These are phyloP conservation scores for Enoplosus armatus DNA, from an alignment of 2,797 vertebrate genomes.

Conservation along the genomic window DNA sequence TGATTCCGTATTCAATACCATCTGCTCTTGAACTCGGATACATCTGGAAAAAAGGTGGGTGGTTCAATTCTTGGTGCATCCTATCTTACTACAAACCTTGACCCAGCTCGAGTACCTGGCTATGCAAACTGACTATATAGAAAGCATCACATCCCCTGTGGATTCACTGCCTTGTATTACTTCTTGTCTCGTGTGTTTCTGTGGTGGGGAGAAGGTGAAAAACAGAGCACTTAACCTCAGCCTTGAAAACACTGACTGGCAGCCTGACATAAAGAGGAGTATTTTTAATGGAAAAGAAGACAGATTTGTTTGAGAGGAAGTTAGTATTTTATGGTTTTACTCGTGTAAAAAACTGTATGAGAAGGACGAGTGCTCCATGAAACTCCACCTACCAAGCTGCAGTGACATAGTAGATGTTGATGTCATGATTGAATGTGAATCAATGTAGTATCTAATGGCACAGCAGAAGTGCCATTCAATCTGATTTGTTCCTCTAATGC, in stretches of 20 bases:
- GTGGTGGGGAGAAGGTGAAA: constrained; percentile 13
- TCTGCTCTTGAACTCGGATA: constrained; percentile 50
- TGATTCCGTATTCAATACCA: constrained; percentile 49
- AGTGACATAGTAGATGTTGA: background rate
- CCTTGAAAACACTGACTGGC: constrained; percentile 24
- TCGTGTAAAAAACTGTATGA: background rate
- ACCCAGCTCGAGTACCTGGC: background rate
- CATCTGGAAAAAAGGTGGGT: constrained; percentile 29
- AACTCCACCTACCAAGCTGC: constrained; percentile 25
- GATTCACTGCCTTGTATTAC: background rate
- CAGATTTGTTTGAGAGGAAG: background rate
- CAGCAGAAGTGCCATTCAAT: too few relatives aligned
- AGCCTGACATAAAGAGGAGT: constrained; percentile 21
- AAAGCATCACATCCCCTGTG: background rate
- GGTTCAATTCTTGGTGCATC: constrained; percentile 22
- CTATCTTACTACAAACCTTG: constrained; percentile 3
- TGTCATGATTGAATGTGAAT: constrained; percentile 9
- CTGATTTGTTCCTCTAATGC: too few relatives aligned
- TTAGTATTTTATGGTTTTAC: too few relatives aligned
- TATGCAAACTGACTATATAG: background rate
- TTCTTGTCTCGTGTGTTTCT: constrained; percentile 2
- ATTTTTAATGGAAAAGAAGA: constrained; percentile 10
- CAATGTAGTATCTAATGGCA: constrained; percentile 1
- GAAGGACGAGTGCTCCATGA: constrained; percentile 14
- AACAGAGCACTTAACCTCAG: constrained; percentile 32